These are phyloP conservation scores for Diplodus puntazzo DNA, from an alignment of 2,797 vertebrate species.

Conservation along the genomic window DNA sequence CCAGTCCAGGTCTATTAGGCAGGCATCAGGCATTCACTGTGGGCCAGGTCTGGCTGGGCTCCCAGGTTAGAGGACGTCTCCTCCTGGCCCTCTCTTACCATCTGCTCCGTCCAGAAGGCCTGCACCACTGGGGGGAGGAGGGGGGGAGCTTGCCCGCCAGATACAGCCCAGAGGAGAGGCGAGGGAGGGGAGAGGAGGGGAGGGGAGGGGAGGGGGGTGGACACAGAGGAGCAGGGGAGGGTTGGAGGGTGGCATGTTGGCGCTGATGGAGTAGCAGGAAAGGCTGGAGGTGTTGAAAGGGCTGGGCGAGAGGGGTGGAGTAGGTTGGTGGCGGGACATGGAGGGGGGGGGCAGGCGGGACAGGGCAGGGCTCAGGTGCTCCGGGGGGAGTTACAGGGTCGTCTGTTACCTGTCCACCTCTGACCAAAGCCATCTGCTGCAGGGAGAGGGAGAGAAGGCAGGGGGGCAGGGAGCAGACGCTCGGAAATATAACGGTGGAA, in stretches of 20 bases:
- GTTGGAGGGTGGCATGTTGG: slow-evolving; percentile 8
- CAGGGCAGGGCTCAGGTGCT: slow-evolving; percentile 68
- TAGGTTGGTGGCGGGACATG: slow-evolving; percentile 32
- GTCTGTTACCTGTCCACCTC: slow-evolving; percentile 86
- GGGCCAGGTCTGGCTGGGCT: slow-evolving; percentile 81
- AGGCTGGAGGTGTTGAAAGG: slow-evolving; percentile 45
- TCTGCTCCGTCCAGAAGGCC: slow-evolving; percentile 86
- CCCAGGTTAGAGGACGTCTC: slow-evolving; percentile 87
- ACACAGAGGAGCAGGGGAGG: slow-evolving; percentile 16
- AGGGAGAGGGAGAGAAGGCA: slow-evolving; percentile 43
- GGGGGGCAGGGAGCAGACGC: slow-evolving; percentile 26
- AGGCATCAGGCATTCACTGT: slow-evolving; percentile 75
- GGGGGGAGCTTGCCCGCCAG: slow-evolving; percentile 37
- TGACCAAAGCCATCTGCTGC: slow-evolving; percentile 84
- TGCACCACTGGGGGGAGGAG: slow-evolving; percentile 67
- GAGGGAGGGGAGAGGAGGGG: slow-evolving; percentile 4
- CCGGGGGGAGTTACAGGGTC: slow-evolving; percentile 69
- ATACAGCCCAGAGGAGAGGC: slow-evolving; percentile 63
- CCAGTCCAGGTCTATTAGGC: slow-evolving; percentile 80
- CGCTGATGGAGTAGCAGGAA: slow-evolving; percentile 33
- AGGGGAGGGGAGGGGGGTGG: slow-evolving; percentile 15
- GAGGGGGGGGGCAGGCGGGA: slow-evolving; percentile 33
- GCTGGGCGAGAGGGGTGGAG: slow-evolving; percentile 14
- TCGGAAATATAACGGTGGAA: slow-evolving; percentile 26
- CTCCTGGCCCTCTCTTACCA: slow-evolving; percentile 83